Evolutionary conservation across 2,797 vertebrate genomes (phyloP).

Genomic region (Notolabrus celidotus): DNA sequence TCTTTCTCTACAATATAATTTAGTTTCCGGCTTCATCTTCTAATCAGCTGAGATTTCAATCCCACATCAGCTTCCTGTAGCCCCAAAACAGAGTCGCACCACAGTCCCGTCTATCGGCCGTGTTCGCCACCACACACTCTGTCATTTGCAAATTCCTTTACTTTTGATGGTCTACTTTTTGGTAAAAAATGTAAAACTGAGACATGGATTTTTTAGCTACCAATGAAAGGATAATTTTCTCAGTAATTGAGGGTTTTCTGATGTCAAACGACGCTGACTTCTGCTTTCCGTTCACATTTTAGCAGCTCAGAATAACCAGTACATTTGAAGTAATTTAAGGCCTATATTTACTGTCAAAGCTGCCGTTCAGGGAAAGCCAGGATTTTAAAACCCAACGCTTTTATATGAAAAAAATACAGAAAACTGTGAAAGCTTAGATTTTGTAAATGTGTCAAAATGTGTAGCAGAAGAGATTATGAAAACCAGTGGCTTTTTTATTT

Average conservation of each 20-base stretch:
- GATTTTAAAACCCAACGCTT: not conserved
- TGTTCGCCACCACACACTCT: slow-evolving; percentile 66
- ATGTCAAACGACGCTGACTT: slow-evolving; percentile 30
- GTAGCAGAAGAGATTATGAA: not conserved
- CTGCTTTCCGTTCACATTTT: slow-evolving; percentile 50
- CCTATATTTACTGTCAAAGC: slow-evolving; percentile 20
- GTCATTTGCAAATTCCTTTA: slow-evolving; percentile 81
- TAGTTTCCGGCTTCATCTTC: slow-evolving; percentile 65
- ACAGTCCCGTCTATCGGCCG: slow-evolving; percentile 42
- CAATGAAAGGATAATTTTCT: slow-evolving; percentile 65
- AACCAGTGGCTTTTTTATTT: not conserved
- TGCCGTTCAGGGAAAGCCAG: slow-evolving; percentile 7
- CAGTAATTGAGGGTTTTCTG: slow-evolving; percentile 59
- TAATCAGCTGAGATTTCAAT: slow-evolving; percentile 68
- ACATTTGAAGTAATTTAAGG: slow-evolving; percentile 31
- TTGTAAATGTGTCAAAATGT: not conserved
- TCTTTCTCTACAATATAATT: slow-evolving; percentile 67
- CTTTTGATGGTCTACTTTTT: slow-evolving; percentile 60
- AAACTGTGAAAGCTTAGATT: not conserved
- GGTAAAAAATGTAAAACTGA: slow-evolving; percentile 39
- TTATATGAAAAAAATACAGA: not conserved
- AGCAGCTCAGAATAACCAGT: slow-evolving; percentile 27
- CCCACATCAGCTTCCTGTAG: slow-evolving; percentile 75
- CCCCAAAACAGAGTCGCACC: slow-evolving; percentile 50
- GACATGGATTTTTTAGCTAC: slow-evolving; percentile 32